These are phyloP conservation scores for Aptenodytes forsteri DNA, from an alignment of 2,113 vertebrate genomes.

Conservation along the genomic window DNA sequence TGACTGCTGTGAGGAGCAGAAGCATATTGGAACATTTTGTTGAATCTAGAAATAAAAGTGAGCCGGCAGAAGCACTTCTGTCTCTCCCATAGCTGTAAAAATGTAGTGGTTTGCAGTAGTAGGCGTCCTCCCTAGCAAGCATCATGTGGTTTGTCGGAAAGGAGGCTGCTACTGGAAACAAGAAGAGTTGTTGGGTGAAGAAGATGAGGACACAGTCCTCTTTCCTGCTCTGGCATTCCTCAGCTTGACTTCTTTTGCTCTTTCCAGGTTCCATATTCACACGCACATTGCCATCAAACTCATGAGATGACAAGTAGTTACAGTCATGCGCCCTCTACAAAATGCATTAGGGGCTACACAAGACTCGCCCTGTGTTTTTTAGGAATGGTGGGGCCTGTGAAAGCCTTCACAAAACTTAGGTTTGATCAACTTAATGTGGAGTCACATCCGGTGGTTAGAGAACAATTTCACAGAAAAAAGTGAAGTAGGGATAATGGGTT, in stretches of 20 bases:
- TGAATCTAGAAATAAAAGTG: background rate
- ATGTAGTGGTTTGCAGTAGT: background rate
- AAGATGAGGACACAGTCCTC: background rate
- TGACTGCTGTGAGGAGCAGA: background rate
- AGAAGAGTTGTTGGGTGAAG: background rate
- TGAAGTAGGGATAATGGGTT: background rate
- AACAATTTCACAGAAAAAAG: background rate
- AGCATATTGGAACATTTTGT: background rate
- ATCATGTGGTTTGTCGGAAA: background rate
- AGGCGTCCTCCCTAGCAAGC: background rate
- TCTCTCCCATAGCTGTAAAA: background rate
- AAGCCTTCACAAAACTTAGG: background rate
- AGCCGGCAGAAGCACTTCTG: background rate
- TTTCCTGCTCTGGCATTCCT: background rate
- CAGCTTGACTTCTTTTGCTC: conserved; percentile 33
- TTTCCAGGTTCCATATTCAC: background rate
- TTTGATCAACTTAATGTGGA: background rate
- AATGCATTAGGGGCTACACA: background rate
- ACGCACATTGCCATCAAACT: background rate
- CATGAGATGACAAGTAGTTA: background rate
- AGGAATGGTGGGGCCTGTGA: background rate
- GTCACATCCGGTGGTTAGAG: background rate
- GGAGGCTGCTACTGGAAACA: conserved; percentile 14
- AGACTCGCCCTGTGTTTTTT: background rate
- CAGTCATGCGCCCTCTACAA: background rate